phyloP scores from a whole-genome alignment of 2,113 vertebrate genomes.

The Rhineura floridana region DNA sequence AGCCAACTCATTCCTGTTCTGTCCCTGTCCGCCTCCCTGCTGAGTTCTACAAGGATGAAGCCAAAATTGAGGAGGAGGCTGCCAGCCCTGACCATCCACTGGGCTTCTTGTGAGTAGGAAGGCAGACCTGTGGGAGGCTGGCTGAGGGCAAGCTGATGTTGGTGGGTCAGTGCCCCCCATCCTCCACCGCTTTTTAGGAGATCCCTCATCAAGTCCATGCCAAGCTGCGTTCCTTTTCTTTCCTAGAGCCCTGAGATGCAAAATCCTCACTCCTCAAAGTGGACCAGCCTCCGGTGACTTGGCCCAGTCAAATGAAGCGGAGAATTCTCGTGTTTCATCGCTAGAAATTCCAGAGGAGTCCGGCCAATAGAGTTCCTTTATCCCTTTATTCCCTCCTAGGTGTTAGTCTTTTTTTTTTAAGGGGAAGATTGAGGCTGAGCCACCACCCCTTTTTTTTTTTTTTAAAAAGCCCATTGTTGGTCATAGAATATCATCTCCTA shows the following conservation, averaged over 20 bases:
- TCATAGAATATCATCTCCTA: conserved; percentile 68
- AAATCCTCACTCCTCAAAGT: background rate
- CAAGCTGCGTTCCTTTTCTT: fast-evolving
- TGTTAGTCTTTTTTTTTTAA: conserved; percentile 79
- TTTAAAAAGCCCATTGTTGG: conserved; percentile 63
- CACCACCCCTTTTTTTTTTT: background rate
- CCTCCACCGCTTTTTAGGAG: background rate
- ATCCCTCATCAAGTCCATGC: background rate
- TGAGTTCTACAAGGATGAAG: too few species aligned
- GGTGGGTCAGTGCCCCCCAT: too few species aligned
- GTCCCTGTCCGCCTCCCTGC: too few species aligned
- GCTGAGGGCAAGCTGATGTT: too few species aligned
- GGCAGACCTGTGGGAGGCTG: too few species aligned
- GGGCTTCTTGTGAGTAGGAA: too few species aligned
- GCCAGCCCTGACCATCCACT: too few species aligned
- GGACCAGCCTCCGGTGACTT: background rate
- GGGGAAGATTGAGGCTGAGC: conserved; percentile 77
- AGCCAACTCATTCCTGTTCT: too few species aligned
- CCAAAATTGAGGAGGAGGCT: too few species aligned
- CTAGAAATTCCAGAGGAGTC: background rate
- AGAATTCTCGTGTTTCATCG: background rate
- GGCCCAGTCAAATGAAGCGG: background rate
- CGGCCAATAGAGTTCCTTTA: conserved; percentile 5
- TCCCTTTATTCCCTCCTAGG: conserved; percentile 72
- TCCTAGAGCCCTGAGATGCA: background rate